These are phyloP conservation scores for Macrotus californicus DNA, from an alignment of 2,113 vertebrate species.

Conservation along the genomic window DNA sequence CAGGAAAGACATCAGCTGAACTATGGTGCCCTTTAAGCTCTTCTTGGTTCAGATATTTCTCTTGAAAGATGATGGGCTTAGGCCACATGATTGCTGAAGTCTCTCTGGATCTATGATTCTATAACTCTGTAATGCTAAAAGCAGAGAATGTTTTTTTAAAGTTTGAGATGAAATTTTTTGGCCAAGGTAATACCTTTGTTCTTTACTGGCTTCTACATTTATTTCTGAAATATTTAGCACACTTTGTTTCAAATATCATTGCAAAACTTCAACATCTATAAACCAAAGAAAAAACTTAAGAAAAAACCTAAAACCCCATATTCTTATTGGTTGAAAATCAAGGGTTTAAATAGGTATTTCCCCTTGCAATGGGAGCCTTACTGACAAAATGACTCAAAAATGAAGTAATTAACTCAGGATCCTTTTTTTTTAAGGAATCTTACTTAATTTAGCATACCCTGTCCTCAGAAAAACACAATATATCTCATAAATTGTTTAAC, in stretches of 20 bases:
- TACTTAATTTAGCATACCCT: neutral
- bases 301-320: neutral
- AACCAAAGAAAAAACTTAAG: neutral
- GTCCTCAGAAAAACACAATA: neutral
- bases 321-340: neutral
- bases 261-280: neutral
- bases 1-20: neutral
- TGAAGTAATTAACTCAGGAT: neutral
- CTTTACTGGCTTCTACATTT: neutral
- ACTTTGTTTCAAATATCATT: neutral
- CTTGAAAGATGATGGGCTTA: neutral
- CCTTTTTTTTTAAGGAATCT: neutral
- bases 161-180: neutral
- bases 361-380: neutral
- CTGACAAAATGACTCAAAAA: conserved; percentile 9
- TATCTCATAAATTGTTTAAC: neutral
- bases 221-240: neutral
- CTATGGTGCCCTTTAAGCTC: neutral
- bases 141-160: neutral
- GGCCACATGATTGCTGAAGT: neutral
- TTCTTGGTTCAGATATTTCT: neutral
- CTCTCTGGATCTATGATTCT: neutral
- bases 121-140: neutral
- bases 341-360: neutral
- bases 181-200: neutral